phyloP scores from a whole-genome alignment of 1,140 invertebrate species.

The Drosophila suzukii region DNA sequence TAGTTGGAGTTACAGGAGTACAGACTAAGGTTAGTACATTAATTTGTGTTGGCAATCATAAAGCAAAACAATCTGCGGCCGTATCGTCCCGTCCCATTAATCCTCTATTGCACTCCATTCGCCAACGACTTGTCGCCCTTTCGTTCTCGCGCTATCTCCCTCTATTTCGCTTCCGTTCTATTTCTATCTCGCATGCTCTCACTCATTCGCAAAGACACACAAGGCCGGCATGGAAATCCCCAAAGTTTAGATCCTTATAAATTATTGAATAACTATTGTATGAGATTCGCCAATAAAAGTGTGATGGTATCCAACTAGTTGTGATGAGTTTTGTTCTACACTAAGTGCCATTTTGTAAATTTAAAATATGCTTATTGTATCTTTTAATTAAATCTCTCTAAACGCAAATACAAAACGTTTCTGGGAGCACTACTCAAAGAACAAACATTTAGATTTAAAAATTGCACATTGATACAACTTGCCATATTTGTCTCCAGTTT shows the following conservation, averaged over 20 bases:
- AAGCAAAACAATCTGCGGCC: conserved; percentile 42
- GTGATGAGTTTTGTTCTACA: neutral
- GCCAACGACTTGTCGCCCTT: conserved; percentile 2
- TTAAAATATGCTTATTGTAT: neutral
- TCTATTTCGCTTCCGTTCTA: conserved; percentile 20
- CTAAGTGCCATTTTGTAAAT: neutral
- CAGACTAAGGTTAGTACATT: conserved; percentile 36
- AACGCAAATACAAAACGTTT: neutral
- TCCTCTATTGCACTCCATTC: conserved; percentile 53
- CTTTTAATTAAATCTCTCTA: neutral
- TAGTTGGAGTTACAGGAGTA: conserved; percentile 30
- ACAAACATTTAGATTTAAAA: conserved; percentile 1
- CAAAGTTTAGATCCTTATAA: neutral
- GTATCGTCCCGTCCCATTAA: conserved; percentile 6
- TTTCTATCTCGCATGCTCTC: conserved; percentile 23
- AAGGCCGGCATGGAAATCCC: conserved; percentile 28
- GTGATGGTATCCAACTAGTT: neutral
- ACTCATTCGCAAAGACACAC: conserved; percentile 35
- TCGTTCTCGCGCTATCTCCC: conserved; percentile 8
- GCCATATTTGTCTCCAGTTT: neutral
- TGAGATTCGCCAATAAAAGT: conserved; percentile 14
- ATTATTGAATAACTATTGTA: neutral
- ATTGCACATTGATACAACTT: neutral
- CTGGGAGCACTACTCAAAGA: neutral
- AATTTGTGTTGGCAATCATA: conserved; percentile 48